Evolutionary conservation across 1,140 invertebrate genomes (phyloP).

Genomic region (Patella vulgata): DNA sequence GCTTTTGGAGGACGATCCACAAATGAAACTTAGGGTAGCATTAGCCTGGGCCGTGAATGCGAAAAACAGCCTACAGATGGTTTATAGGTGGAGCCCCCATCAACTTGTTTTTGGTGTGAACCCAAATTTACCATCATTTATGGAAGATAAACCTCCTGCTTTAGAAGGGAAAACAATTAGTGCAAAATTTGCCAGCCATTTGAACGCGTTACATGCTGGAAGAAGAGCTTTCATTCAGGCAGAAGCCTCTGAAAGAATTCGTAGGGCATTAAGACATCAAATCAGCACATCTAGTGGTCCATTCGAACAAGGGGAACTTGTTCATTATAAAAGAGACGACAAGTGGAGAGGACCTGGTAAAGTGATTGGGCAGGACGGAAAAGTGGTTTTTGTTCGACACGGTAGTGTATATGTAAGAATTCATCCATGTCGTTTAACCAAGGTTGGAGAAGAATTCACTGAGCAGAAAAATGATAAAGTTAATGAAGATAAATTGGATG

Average conservation of each 20-base stretch:
- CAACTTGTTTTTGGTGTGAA: no score
- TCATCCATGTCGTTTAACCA: background rate
- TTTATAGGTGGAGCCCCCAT: no score
- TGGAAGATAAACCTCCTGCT: no score
- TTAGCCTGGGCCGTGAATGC: conserved; percentile 1
- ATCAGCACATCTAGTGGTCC: background rate
- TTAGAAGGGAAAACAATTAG: no score
- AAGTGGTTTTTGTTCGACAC: conserved; percentile 1
- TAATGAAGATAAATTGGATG: background rate
- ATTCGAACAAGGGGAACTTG: background rate
- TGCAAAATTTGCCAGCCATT: background rate
- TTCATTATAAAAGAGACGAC: background rate
- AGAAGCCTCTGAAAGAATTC: background rate
- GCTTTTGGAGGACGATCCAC: conserved; percentile 3
- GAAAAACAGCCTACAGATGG: conserved; percentile 1
- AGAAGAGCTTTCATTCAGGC: background rate
- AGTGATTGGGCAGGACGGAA: background rate
- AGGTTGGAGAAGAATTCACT: no score
- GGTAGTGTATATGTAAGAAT: conserved; percentile 3
- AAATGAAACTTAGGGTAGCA: no score
- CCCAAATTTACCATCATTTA: no score
- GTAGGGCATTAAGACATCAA: background rate
- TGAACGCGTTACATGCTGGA: background rate
- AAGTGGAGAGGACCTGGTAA: conserved; percentile 1
- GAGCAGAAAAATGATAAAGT: no score